Percentiles rank a stretch among this genome's conserved stretches.
phyloP scores from a whole-genome alignment of 64 coral and sea anemone genomes.

The Montipora foliosa region DNA sequence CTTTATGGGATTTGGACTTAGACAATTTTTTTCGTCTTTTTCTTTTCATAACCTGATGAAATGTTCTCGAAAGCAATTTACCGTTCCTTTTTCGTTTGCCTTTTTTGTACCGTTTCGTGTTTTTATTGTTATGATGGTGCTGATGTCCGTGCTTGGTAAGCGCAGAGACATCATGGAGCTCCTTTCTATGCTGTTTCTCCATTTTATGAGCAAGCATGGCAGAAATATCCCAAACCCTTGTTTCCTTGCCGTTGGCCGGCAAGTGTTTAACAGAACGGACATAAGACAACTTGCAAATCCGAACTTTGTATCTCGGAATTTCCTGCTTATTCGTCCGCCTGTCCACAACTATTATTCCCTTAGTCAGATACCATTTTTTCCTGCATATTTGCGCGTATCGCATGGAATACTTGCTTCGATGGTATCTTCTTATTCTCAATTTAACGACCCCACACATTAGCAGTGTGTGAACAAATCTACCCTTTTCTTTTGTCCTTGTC shows the following conservation, averaged over 20 bases:
- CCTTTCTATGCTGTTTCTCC: neutral
- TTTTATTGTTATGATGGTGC: neutral
- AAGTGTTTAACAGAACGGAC: conserved; percentile 28
- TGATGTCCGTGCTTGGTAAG: neutral
- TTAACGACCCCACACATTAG: conserved; percentile 62
- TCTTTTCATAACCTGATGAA: neutral
- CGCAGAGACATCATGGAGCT: neutral
- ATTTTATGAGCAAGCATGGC: neutral
- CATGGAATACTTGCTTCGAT: neutral
- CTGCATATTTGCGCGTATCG: conserved; percentile 71
- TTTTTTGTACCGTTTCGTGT: neutral
- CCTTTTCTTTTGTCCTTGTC: conserved; percentile 19
- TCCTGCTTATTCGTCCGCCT: conserved; percentile 16
- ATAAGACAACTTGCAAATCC: conserved; percentile 72
- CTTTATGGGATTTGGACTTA: neutral
- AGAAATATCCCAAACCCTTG: conserved; percentile 29
- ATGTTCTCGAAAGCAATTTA: neutral
- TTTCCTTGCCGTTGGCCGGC: neutral
- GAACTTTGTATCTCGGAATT: conserved; percentile 12
- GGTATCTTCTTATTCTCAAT: conserved; percentile 48
- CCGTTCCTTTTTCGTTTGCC: neutral
- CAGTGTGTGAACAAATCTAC: conserved; percentile 76
- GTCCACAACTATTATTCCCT: conserved; percentile 12
- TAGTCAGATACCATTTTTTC: conserved; percentile 83
- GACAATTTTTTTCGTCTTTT: neutral